Conservation (phyloP, 2,888 invertebrate species). For the Schizaphis graminum region DNA sequence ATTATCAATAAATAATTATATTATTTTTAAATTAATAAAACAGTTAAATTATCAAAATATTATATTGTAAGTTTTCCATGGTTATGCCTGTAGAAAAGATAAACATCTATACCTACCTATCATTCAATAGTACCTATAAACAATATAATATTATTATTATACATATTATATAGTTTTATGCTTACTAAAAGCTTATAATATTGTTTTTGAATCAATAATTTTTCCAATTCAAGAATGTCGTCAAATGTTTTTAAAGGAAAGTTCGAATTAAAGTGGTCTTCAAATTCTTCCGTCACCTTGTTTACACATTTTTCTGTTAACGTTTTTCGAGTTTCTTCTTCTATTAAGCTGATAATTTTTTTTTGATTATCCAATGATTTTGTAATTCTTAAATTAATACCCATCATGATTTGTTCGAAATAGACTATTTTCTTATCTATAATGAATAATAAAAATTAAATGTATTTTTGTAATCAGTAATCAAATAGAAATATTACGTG, state of each 20-base stretch:
- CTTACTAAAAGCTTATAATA: neutral
- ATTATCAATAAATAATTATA: neutral
- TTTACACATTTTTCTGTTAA: neutral
- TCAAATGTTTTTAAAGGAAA: neutral
- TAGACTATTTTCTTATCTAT: neutral
- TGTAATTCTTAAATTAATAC: neutral
- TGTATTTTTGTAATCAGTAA: neutral
- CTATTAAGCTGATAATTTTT: neutral
- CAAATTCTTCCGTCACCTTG: neutral
- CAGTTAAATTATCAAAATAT: too few species aligned
- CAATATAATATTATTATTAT: neutral
- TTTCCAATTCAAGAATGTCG: neutral
- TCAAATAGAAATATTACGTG: neutral
- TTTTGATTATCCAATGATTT: neutral
- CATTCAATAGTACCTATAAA: neutral
- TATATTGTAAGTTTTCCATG: neutral
- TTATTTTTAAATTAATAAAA: neutral
- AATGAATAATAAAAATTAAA: neutral
- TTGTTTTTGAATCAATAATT: neutral
- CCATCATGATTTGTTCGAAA: neutral
- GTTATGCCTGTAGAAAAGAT: neutral
- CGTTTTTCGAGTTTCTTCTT: neutral
- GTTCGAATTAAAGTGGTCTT: neutral
- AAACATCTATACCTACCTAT: neutral
- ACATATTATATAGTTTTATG: neutral